Evolutionary conservation across 2,888 invertebrate species (phyloP).

Genomic region (Chrysina gloriosa): DNA sequence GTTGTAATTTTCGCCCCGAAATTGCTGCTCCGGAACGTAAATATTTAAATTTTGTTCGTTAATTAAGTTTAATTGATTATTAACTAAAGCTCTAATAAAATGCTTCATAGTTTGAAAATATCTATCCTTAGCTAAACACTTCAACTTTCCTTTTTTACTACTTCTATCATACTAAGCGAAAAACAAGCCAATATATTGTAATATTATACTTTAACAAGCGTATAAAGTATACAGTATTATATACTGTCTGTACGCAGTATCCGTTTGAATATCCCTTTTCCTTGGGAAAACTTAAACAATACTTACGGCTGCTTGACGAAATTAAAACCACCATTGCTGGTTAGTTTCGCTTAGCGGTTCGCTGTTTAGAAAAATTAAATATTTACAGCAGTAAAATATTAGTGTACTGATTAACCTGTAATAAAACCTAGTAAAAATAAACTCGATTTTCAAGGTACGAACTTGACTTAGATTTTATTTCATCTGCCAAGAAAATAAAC

Average conservation of each 20-base stretch:
- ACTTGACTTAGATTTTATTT: conserved; percentile 38
- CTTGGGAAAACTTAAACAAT: conserved; percentile 9
- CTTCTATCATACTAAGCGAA: neutral
- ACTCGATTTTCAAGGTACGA: conserved; percentile 35
- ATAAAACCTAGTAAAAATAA: conserved; percentile 35
- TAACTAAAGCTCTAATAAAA: neutral
- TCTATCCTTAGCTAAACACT: conserved; percentile 18
- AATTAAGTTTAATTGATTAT: conserved; percentile 23
- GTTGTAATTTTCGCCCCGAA: neutral
- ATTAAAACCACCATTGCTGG: conserved; percentile 17
- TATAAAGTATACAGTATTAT: conserved; percentile 9
- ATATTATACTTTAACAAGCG: neutral
- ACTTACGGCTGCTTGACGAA: conserved; percentile 15
- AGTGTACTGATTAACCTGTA: conserved; percentile 37
- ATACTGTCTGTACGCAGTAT: neutral
- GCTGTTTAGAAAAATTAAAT: conserved; percentile 30
- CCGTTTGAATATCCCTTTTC: neutral
- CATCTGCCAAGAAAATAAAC: conserved; percentile 27
- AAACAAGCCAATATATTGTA: conserved; percentile 28
- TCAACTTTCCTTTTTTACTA: conserved; percentile 11
- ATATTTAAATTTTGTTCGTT: conserved; percentile 16
- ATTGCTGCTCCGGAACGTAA: neutral
- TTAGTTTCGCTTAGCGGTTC: conserved; percentile 32
- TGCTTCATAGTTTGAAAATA: neutral
- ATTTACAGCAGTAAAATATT: conserved; percentile 36